phyloP scores from a whole-genome alignment of 1,140 invertebrate genomes.

The Muscidifurax raptorellus region DNA sequence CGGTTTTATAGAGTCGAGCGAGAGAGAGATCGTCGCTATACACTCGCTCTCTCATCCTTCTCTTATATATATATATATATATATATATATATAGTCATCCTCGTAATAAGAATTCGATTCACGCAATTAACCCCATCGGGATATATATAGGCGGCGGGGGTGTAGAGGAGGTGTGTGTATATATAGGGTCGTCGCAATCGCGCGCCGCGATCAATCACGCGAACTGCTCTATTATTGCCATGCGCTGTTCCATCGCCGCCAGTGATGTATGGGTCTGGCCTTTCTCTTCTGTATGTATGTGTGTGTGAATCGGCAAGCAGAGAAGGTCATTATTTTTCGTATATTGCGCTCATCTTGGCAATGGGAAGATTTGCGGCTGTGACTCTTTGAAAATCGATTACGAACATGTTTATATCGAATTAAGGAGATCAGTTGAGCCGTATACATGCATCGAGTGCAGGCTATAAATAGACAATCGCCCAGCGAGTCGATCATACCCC shows the following conservation, averaged over 20 bases:
- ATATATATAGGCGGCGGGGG: neutral
- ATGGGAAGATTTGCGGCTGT: too few species aligned
- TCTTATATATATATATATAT: too few species aligned
- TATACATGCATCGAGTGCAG: too few species aligned
- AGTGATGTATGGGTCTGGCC: conserved; percentile 33
- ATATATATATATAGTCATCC: neutral
- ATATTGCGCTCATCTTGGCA: neutral
- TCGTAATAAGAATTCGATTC: conserved; percentile 51
- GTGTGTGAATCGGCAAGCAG: neutral
- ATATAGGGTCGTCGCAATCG: conserved; percentile 10
- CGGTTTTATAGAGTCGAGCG: conserved; percentile 37
- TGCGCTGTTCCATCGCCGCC: neutral
- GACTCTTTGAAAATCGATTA: too few species aligned
- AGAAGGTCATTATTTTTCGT: conserved; percentile 23
- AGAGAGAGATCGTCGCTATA: neutral
- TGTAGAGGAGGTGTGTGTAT: neutral
- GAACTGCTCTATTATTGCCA: conserved; percentile 44
- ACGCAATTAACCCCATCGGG: conserved; percentile 41
- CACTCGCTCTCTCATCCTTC: neutral
- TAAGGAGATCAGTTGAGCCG: too few species aligned
- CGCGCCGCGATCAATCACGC: conserved; percentile 35
- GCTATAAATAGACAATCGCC: too few species aligned
- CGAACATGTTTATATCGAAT: too few species aligned
- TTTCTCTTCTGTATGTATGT: neutral
- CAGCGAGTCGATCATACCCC: too few species aligned